Percentiles rank a stretch among this genome's conserved stretches.
phyloP scores from a whole-genome alignment of 2,113 vertebrate species.

The Aspiorhynchus laticeps region DNA sequence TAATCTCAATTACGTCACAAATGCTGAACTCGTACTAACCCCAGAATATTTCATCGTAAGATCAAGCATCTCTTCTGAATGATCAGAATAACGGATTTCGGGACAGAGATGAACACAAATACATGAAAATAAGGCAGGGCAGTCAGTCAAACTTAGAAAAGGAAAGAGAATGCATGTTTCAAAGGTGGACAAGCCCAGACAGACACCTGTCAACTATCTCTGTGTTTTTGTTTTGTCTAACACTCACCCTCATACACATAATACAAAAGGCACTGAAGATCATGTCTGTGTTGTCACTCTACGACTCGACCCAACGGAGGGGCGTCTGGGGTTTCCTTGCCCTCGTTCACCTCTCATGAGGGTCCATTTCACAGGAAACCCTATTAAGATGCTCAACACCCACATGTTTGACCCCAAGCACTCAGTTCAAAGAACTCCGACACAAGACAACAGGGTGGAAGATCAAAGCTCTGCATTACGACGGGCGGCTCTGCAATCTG shows the following conservation, averaged over 20 bases:
- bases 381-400: constrained; percentile 29
- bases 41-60: no score
- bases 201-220: constrained; percentile 57
- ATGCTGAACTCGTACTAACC: no score
- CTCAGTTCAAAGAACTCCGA: constrained; percentile 65
- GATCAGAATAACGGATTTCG: no score
- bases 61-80: no score
- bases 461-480: constrained; percentile 64
- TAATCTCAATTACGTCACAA: no score
- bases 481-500: constrained; percentile 45
- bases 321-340: constrained; percentile 28
- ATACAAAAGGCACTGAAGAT: not conserved
- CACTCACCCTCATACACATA: constrained; percentile 42
- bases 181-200: constrained; percentile 56
- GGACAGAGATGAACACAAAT: not conserved
- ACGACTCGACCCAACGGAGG: not conserved
- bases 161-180: not conserved
- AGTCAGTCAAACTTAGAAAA: constrained; percentile 37
- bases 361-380: constrained; percentile 42
- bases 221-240: constrained; percentile 72
- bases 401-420: constrained; percentile 58
- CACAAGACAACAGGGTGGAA: constrained; percentile 29
- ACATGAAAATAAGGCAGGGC: not conserved
- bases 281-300: not conserved
- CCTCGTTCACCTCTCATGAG: constrained; percentile 47